Evolutionary conservation across 2,888 invertebrate genomes (phyloP).

Genomic region (Pheosia gnoma): DNA sequence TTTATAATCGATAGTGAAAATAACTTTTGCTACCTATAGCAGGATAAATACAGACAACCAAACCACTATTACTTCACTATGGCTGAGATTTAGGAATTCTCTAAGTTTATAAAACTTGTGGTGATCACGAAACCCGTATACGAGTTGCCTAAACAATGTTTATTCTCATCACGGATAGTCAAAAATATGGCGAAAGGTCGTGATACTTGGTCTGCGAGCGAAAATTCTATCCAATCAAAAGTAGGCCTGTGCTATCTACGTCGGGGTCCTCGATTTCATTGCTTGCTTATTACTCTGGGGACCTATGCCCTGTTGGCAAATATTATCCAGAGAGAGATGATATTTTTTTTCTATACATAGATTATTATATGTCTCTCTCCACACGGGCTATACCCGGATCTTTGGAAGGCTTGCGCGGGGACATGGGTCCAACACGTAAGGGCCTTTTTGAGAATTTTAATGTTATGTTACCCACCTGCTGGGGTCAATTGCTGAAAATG

Average conservation of each 20-base stretch:
- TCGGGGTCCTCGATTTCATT: conserved; percentile 20
- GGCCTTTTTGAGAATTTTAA: too few species aligned
- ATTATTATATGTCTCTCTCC: too few species aligned
- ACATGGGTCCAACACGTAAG: too few species aligned
- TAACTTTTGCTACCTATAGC: neutral
- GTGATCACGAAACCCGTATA: neutral
- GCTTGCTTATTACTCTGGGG: conserved; percentile 25
- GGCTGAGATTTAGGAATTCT: too few species aligned
- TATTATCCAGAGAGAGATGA: neutral
- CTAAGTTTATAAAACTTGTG: neutral
- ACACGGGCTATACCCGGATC: too few species aligned
- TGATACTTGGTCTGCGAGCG: conserved; percentile 34
- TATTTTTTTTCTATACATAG: too few species aligned
- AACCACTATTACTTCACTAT: neutral
- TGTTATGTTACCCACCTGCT: too few species aligned
- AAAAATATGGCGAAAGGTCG: conserved; percentile 43
- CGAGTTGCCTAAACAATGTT: conserved; percentile 37
- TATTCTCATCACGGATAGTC: conserved; percentile 50
- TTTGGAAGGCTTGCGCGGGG: too few species aligned
- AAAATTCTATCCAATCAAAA: conserved; percentile 43
- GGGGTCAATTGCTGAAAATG: too few species aligned
- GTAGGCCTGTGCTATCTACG: conserved; percentile 19
- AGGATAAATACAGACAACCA: neutral
- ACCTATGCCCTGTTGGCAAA: conserved; percentile 10
- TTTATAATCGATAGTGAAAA: neutral